Conservation (phyloP, 2,888 invertebrate genomes). For the Marasmarcha lunaedactyla region DNA sequence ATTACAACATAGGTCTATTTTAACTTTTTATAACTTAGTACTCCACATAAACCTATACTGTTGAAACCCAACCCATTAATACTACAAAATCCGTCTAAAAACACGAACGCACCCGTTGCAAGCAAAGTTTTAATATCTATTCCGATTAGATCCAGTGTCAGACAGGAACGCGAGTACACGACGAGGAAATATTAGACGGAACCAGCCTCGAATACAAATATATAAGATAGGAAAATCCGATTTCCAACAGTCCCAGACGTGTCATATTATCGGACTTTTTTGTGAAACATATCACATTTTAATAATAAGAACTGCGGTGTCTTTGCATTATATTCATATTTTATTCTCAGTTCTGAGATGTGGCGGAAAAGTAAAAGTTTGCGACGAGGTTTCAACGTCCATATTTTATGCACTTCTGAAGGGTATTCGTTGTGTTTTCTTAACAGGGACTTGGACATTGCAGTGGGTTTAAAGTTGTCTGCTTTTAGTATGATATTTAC, state of each 20-base stretch:
- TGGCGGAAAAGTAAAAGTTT: constrained; percentile 2
- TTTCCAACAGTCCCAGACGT: constrained; percentile 60
- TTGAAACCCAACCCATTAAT: too few relatives aligned
- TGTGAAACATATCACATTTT: constrained; percentile 50
- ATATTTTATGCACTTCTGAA: constrained; percentile 10
- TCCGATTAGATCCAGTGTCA: constrained; percentile 71
- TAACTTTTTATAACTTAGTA: too few relatives aligned
- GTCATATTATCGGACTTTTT: constrained; percentile 62
- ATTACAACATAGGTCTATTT: too few relatives aligned
- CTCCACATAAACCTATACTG: too few relatives aligned
- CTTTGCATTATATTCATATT: not conserved
- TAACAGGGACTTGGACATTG: constrained; percentile 7
- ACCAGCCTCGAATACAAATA: constrained; percentile 68
- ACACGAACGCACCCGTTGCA: not conserved
- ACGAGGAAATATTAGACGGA: constrained; percentile 68
- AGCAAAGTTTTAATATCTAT: constrained; percentile 67
- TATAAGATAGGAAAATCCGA: constrained; percentile 67
- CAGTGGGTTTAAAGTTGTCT: too few relatives aligned
- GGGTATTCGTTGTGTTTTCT: too few relatives aligned
- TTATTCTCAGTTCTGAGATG: not conserved
- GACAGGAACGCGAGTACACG: constrained; percentile 63
- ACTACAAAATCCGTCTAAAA: too few relatives aligned
- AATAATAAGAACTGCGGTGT: constrained; percentile 26
- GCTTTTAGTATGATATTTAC: too few relatives aligned
- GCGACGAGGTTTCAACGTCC: constrained; percentile 4